Percentiles rank a stretch among this genome's conserved stretches.
phyloP scores from a whole-genome alignment of 2,888 invertebrate genomes.

The Apeira syringaria region DNA sequence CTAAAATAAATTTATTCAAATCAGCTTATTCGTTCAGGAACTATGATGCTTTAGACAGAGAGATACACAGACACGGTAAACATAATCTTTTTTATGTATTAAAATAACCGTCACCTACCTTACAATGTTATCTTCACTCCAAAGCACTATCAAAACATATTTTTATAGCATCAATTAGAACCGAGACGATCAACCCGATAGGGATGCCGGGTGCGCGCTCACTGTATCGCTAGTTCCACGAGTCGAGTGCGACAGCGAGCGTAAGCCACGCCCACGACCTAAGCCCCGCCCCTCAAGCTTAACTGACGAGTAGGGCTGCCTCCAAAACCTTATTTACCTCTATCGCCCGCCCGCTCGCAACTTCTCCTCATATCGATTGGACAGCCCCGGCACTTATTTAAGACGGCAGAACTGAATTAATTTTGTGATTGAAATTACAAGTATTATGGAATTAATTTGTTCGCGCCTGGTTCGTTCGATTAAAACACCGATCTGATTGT shows the following conservation, averaged over 20 bases:
- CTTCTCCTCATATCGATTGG: conserved; percentile 76
- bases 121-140: conserved; percentile 21
- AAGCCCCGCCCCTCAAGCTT: conserved; percentile 41
- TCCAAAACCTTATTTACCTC: conserved; percentile 75
- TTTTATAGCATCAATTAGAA: conserved; percentile 4
- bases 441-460: conserved; percentile 65
- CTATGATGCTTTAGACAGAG: too few relatives aligned
- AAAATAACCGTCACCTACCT: too few relatives aligned
- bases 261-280: conserved; percentile 41
- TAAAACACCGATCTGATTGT: conserved; percentile 53
- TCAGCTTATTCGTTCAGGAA: too few relatives aligned
- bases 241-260: conserved; percentile 39
- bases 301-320: conserved; percentile 48
- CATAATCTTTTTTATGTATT: too few relatives aligned
- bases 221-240: conserved; percentile 27
- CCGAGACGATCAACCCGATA: conserved; percentile 18
- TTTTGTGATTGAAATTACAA: conserved; percentile 80
- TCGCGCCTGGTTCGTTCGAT: conserved; percentile 62
- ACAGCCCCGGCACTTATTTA: conserved; percentile 72
- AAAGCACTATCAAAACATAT: conserved; percentile 28
- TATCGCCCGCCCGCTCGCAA: conserved; percentile 66
- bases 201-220: conserved; percentile 33
- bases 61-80: too few relatives aligned
- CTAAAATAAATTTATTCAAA: too few relatives aligned
- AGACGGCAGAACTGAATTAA: conserved; percentile 76